These are phyloP conservation scores for Chrysomallon squamiferum DNA, from an alignment of 1,140 invertebrate species.

Conservation along the genomic window DNA sequence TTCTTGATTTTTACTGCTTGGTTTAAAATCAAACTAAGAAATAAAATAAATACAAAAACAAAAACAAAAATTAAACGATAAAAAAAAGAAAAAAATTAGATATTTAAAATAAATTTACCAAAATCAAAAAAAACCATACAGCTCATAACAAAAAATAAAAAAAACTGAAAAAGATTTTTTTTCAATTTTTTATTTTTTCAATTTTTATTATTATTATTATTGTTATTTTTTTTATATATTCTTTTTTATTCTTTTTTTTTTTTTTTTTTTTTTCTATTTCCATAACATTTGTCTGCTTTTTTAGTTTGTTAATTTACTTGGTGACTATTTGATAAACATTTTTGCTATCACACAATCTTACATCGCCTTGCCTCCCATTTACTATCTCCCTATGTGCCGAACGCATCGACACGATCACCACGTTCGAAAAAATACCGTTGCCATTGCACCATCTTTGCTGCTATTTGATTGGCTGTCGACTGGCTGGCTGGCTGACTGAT, in stretches of 20 bases:
- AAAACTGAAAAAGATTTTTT: not conserved
- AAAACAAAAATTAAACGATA: too few species aligned
- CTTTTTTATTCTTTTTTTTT: too few species aligned
- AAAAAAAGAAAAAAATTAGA: not conserved
- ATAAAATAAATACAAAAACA: too few species aligned
- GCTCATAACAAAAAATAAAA: not conserved
- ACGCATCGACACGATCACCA: constrained; percentile 22
- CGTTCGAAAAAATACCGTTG: constrained; percentile 19
- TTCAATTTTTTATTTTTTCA: too few species aligned
- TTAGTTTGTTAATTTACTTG: constrained; percentile 15
- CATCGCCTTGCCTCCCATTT: constrained; percentile 36
- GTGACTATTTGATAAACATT: constrained; percentile 14
- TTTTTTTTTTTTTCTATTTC: too few species aligned
- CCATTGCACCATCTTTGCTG: constrained; percentile 8
- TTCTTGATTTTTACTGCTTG: not conserved
- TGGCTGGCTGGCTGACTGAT: constrained; percentile 15
- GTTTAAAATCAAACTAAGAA: too few species aligned
- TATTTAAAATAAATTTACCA: not conserved
- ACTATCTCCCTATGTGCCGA: constrained; percentile 40
- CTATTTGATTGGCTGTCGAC: constrained; percentile 14
- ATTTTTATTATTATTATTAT: too few species aligned
- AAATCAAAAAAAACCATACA: not conserved
- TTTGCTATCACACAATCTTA: constrained; percentile 36
- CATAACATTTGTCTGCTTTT: constrained; percentile 4
- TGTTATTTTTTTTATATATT: too few species aligned